Conservation (phyloP, 2,888 invertebrate genomes). For the Clostera curtula region DNA sequence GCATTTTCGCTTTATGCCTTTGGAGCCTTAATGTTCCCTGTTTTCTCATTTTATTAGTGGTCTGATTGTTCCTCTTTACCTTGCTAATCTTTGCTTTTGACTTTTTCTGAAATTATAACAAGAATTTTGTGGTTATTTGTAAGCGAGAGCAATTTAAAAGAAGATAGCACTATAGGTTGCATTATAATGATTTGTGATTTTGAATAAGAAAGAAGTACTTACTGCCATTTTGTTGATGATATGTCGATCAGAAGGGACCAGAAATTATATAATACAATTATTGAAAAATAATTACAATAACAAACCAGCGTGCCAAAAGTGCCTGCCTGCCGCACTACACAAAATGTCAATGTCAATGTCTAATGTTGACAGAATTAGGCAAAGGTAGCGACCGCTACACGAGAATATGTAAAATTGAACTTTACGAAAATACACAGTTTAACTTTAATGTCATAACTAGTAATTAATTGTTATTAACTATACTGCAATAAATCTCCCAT, state of each 20-base stretch:
- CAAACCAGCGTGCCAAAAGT: constrained; percentile 22
- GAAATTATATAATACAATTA: constrained; percentile 1
- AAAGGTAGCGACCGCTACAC: no score
- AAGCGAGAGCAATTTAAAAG: no score
- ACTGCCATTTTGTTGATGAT: constrained; percentile 44
- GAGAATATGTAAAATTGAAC: no score
- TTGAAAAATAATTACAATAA: constrained; percentile 6
- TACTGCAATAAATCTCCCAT: no score
- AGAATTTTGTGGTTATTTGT: constrained; percentile 9
- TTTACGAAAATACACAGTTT: no score
- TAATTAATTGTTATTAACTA: no score
- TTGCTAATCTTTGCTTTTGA: constrained; percentile 70
- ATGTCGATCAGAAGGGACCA: no score
- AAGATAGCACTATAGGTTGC: not conserved
- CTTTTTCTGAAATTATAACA: constrained; percentile 57
- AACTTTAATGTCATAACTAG: no score
- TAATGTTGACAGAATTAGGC: not conserved
- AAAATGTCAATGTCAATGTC: constrained; percentile 2
- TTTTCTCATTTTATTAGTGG: constrained; percentile 72
- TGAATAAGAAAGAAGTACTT: constrained; percentile 22
- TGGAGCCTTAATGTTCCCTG: constrained; percentile 69
- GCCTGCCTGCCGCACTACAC: constrained; percentile 5
- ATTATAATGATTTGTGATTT: constrained; percentile 1
- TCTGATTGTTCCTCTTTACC: constrained; percentile 73
- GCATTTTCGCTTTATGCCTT: constrained; percentile 51